Evolutionary conservation across 1,140 invertebrate genomes (phyloP).

Genomic region (Dendroctonus ponderosae): DNA sequence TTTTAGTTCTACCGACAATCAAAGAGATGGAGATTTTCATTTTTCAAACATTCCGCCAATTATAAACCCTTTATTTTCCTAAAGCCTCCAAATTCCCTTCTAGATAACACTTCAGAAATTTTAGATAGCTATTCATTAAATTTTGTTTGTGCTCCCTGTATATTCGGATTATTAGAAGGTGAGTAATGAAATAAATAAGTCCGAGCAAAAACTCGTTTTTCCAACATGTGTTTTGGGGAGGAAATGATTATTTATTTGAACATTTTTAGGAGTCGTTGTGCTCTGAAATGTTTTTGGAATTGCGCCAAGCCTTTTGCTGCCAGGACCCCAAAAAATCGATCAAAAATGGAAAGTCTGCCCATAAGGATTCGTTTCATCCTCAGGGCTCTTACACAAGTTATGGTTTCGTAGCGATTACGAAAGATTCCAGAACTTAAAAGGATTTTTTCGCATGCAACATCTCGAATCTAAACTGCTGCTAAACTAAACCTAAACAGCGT

Average conservation of each 20-base stretch:
- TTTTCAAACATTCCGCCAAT: too few relatives aligned
- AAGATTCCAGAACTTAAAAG: constrained; percentile 50
- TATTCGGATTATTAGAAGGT: constrained; percentile 54
- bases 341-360: constrained; percentile 48
- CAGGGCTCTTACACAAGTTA: constrained; percentile 59
- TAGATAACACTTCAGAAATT: too few relatives aligned
- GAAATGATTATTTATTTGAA: neutral
- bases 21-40: too few relatives aligned
- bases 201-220: neutral
- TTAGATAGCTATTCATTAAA: constrained; percentile 42
- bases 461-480: too few relatives aligned
- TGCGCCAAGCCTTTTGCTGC: constrained; percentile 67
- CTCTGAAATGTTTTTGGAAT: constrained; percentile 67
- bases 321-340: constrained; percentile 57
- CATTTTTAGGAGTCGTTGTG: constrained; percentile 62
- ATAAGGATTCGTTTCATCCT: constrained; percentile 50
- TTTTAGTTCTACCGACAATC: too few relatives aligned
- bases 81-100: too few relatives aligned
- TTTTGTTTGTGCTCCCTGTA: constrained; percentile 51
- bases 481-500: too few relatives aligned
- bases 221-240: neutral
- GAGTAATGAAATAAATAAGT: constrained; percentile 40
- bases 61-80: too few relatives aligned
- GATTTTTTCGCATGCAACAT: too few relatives aligned
- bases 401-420: constrained; percentile 56